Evolutionary conservation across 2,113 vertebrate species (phyloP).

Genomic region (Globicephala melas): DNA sequence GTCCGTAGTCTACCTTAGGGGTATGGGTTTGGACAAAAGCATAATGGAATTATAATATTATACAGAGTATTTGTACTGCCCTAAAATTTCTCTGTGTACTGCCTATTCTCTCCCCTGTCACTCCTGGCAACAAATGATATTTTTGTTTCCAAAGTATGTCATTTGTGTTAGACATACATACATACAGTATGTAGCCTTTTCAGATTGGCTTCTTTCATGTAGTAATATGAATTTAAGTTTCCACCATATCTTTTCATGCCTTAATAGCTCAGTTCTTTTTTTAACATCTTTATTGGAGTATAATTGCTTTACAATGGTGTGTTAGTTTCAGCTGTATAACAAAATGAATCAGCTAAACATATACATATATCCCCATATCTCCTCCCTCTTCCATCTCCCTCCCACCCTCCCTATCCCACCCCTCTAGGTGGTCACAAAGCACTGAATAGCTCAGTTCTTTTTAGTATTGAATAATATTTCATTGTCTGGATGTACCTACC

Average conservation of each 20-base stretch:
- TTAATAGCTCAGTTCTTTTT: neutral
- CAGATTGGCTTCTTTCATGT: neutral
- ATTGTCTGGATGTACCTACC: neutral
- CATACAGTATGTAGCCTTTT: neutral
- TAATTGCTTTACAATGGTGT: too few species aligned
- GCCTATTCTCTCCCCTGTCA: neutral
- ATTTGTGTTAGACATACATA: neutral
- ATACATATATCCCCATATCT: too few species aligned
- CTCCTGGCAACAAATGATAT: neutral
- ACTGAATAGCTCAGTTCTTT: neutral
- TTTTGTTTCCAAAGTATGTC: neutral
- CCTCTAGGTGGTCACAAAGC: too few species aligned
- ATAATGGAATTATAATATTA: neutral
- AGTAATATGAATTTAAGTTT: neutral
- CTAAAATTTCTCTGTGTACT: neutral
- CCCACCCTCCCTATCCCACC: too few species aligned
- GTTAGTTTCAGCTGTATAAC: too few species aligned
- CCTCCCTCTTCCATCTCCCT: too few species aligned
- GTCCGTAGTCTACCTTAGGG: neutral
- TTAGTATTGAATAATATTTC: neutral
- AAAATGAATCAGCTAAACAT: too few species aligned
- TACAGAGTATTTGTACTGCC: neutral
- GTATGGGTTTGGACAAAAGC: neutral
- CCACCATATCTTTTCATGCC: neutral
- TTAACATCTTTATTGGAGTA: too few species aligned